phyloP scores from a whole-genome alignment of 1,140 invertebrate genomes.

The Tribolium madens region DNA sequence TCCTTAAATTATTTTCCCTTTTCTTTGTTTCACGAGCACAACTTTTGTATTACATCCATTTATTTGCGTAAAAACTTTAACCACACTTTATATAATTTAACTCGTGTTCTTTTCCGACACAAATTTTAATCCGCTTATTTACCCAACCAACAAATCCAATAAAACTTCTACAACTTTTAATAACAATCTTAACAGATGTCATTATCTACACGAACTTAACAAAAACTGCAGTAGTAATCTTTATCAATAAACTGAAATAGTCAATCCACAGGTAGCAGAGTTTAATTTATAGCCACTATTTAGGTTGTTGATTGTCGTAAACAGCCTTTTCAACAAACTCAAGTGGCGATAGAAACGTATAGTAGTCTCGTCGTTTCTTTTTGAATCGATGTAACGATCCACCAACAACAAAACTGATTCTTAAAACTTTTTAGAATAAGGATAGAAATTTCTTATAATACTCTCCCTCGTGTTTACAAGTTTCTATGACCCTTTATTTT shows the following conservation, averaged over 20 bases:
- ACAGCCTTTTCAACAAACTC: slow-evolving; percentile 18
- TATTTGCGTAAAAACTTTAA: slow-evolving; percentile 42
- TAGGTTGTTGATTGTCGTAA: slow-evolving; percentile 31
- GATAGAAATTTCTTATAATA: background rate
- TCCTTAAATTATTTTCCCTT: slow-evolving; percentile 44
- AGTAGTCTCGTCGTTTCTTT: slow-evolving; percentile 1
- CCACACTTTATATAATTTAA: slow-evolving; percentile 34
- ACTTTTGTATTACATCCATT: slow-evolving; percentile 38
- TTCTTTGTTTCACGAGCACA: slow-evolving; percentile 34
- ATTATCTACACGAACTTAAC: no score
- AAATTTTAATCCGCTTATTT: slow-evolving; percentile 41
- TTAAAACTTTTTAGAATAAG: background rate
- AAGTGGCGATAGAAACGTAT: slow-evolving; percentile 17
- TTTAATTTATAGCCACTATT: slow-evolving; percentile 23
- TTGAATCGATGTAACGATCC: slow-evolving; percentile 19
- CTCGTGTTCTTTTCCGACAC: slow-evolving; percentile 37
- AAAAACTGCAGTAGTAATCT: background rate
- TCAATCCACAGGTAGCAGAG: slow-evolving; percentile 11
- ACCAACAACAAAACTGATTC: background rate
- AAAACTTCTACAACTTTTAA: no score
- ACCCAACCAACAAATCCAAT: background rate
- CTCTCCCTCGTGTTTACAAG: background rate
- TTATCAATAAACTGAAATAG: background rate
- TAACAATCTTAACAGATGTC: no score
- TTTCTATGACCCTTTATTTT: background rate